These are phyloP conservation scores for Buphagus erythrorhynchus DNA, from an alignment of 2,797 vertebrate genomes.

Conservation along the genomic window DNA sequence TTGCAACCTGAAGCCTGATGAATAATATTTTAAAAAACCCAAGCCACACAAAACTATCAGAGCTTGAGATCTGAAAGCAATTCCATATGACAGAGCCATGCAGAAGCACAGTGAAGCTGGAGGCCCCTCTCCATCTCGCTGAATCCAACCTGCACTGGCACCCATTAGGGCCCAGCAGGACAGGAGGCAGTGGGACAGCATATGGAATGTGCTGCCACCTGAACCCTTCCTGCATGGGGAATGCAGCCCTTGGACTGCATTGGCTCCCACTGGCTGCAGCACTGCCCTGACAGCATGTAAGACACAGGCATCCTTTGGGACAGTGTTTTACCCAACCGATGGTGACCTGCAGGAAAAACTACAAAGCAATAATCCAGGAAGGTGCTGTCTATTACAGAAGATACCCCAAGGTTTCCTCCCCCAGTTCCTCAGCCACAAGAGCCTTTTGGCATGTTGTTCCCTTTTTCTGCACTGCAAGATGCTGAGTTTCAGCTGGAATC, in stretches of 20 bases:
- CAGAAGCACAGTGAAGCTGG: not conserved
- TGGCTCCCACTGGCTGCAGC: accelerated
- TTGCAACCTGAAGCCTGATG: not conserved
- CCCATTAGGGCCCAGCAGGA: not conserved
- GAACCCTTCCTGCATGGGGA: not conserved
- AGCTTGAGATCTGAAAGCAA: not conserved
- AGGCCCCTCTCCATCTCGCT: not conserved
- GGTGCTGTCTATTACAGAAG: not conserved
- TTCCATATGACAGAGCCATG: not conserved
- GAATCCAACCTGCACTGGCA: not conserved
- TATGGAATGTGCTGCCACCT: accelerated
- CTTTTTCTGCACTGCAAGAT: not conserved
- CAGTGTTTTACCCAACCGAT: not conserved
- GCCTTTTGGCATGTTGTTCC: not conserved
- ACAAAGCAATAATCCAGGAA: not conserved
- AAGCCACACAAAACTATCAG: not conserved
- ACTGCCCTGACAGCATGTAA: not conserved
- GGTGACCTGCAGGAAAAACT: not conserved
- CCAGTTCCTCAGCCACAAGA: not conserved
- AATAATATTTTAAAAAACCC: not conserved
- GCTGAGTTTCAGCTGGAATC: not conserved
- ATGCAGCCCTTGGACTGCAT: accelerated
- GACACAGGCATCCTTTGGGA: not conserved
- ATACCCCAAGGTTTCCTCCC: not conserved
- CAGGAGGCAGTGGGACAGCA: not conserved